phyloP scores from a whole-genome alignment of 2,797 vertebrate genomes.

The Sylvia borin region DNA sequence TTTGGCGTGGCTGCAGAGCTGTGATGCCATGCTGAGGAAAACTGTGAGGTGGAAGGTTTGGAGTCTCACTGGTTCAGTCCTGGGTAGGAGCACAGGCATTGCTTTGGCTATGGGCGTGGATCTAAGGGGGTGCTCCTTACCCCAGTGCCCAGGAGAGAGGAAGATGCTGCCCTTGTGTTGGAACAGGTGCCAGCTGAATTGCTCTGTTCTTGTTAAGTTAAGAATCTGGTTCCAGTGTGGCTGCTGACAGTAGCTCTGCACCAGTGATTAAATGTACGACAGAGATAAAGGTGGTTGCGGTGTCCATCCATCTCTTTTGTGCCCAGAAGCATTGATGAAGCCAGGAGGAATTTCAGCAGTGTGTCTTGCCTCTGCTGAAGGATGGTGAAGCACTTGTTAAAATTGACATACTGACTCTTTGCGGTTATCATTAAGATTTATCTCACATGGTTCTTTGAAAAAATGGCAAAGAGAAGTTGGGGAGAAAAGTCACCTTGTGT shows the following conservation, averaged over 20 bases:
- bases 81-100: rapidly evolving
- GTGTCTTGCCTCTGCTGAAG: not conserved
- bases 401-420: not conserved
- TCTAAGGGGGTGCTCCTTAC: not conserved
- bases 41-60: not conserved
- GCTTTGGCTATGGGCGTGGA: not conserved
- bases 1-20: not conserved
- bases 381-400: not conserved
- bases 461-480: not conserved
- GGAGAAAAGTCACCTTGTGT: not conserved
- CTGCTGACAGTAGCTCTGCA: not conserved
- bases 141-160: not conserved
- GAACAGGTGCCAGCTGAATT: not conserved
- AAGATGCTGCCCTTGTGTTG: not conserved
- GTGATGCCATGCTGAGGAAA: not conserved
- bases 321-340: not conserved
- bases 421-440: not conserved
- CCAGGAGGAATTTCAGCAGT: not conserved
- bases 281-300: not conserved
- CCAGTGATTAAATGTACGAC: not conserved
- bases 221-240: not conserved
- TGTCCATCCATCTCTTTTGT: not conserved
- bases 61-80: not conserved
- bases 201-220: not conserved
- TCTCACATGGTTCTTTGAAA: not conserved